phyloP scores from a whole-genome alignment of 2,113 vertebrate genomes.

The Mellivora capensis region DNA sequence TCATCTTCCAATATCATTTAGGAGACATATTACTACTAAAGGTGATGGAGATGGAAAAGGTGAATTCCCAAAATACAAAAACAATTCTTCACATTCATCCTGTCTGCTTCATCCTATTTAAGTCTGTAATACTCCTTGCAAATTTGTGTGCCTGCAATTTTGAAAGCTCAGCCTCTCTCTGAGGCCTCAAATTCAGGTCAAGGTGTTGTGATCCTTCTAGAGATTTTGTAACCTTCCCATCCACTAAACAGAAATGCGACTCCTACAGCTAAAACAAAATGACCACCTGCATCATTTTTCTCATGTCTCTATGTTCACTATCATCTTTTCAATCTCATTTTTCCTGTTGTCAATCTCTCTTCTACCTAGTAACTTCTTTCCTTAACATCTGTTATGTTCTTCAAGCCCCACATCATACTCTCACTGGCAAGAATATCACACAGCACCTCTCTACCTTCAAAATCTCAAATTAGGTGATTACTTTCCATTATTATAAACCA shows the following conservation, averaged over 20 bases:
- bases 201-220: background rate
- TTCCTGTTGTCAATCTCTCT: background rate
- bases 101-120: background rate
- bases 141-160: background rate
- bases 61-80: background rate
- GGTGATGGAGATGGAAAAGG: background rate
- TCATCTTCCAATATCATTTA: background rate
- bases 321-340: background rate
- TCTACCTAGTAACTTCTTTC: background rate
- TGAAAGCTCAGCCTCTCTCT: background rate
- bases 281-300: background rate
- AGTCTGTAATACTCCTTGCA: background rate
- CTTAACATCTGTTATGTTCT: background rate
- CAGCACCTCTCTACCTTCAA: background rate
- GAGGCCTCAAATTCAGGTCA: background rate
- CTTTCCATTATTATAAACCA: background rate
- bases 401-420: background rate
- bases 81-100: background rate
- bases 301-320: background rate
- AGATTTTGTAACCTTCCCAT: background rate
- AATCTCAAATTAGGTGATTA: background rate
- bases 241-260: background rate
- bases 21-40: background rate
- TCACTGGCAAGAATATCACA: background rate
- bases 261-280: background rate